Evolutionary conservation across 2,888 invertebrate species (phyloP), one percentile per base, ranked within the genome.

Genomic region (Zootermopsis nevadensis): DNA sequence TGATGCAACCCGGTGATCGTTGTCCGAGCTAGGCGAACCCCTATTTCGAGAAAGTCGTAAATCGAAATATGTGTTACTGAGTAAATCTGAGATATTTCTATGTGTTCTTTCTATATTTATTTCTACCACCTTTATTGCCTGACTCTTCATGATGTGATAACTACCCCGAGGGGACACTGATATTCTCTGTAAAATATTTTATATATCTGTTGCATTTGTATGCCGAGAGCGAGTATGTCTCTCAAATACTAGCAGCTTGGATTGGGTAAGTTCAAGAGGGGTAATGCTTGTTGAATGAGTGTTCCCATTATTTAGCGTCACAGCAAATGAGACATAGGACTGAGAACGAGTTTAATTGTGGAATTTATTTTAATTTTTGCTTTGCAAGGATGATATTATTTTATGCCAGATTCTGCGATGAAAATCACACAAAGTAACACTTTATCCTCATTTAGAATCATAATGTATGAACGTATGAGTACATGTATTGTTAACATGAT

Each of bases 61-160:
- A 69, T 69, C 69, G 31, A 74, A 48, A 74, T 35, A 35, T 74
- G 35, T n/a, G 35, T 74, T 55, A n/a, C 10, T 12, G 27, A 80
- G 35, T 55, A 38, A 48, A 79, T 84, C 84, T 84, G 84, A 84
- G 84, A 84, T 84, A 84, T 84, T 84, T 84, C 83, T 76, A 72
- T 84, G 53, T 76, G 67, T 79, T 81, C 72, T 74, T 81, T 66
- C 35, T 27, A 38, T 38, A 22, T 74, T 74, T 38, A 38, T 74
- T 74, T 42, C 27, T 27, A 38, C 24, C 42, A 15, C 48, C 27
- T 74, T 60, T 79, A 33, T 74, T 55, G 79, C 79, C 55, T 79
- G 79, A 55, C 77, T 77, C 55, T 77, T 55, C 4, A 60, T 60
- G n/a, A 53, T 79, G 79, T 77, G 77, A 55, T 77, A 77, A 76